Conservation (phyloP, 2,113 vertebrate genomes). For the Xenotilapia longispinis region DNA sequence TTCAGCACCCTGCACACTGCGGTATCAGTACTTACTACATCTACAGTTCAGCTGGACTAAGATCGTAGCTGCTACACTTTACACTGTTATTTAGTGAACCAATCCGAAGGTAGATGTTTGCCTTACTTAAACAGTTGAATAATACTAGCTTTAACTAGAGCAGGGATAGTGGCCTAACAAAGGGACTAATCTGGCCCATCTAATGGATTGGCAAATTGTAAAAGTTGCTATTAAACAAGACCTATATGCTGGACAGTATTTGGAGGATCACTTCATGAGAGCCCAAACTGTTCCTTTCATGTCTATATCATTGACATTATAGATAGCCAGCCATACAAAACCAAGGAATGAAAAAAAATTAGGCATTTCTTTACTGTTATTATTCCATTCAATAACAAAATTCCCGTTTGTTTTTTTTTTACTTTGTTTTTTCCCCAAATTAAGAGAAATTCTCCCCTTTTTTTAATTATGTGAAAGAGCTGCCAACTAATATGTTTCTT, state of each 20-base stretch:
- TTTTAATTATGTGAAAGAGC: not conserved
- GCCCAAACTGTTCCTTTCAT: not conserved
- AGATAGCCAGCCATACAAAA: not conserved
- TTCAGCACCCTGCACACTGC: slow-evolving; percentile 13
- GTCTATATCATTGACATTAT: not conserved
- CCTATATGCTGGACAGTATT: not conserved
- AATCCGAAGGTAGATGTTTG: not conserved
- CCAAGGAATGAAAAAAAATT: not conserved
- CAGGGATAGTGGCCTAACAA: not conserved
- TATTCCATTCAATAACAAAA: not conserved
- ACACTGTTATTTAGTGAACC: not conserved
- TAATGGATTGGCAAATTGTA: not conserved
- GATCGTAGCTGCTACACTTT: not conserved
- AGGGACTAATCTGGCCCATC: not conserved
- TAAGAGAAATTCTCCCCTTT: not conserved
- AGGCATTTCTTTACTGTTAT: not conserved
- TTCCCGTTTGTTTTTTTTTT: not conserved
- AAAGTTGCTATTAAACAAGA: not conserved
- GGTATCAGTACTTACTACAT: slow-evolving; percentile 32
- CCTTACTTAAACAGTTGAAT: not conserved
- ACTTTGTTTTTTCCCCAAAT: not conserved
- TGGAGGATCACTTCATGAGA: not conserved
- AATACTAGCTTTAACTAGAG: not conserved
- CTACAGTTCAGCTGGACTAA: slow-evolving; percentile 5
- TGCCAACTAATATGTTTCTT: not conserved